Evolutionary conservation across 2,888 invertebrate genomes (phyloP).

Genomic region (Orthonychiurus folsomi): DNA sequence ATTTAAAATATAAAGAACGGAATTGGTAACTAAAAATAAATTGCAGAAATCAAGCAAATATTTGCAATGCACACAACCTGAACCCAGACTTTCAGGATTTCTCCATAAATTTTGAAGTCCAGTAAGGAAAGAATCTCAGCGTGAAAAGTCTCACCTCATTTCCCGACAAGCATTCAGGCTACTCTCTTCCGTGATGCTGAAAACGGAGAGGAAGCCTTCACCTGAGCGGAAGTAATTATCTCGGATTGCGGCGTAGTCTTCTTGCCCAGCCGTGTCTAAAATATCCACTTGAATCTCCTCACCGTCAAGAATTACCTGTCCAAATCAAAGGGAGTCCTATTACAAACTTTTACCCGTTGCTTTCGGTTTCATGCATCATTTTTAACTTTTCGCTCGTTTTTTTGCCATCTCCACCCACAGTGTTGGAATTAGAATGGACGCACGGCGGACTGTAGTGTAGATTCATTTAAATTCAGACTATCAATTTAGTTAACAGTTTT

Average conservation of each 20-base stretch:
- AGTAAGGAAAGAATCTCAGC: no score
- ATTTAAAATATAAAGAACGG: not conserved
- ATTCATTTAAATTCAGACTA: no score
- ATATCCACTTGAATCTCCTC: slow-evolving; percentile 37
- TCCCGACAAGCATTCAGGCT: slow-evolving; percentile 98
- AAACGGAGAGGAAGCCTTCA: slow-evolving; percentile 97
- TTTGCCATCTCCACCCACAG: no score
- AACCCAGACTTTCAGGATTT: no score
- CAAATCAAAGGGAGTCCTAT: slow-evolving; percentile 6
- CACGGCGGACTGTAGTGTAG: no score
- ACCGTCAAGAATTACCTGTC: slow-evolving; percentile 33
- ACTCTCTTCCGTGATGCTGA: slow-evolving; percentile 97
- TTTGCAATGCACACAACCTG: not conserved
- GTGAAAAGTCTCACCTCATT: slow-evolving; percentile 50
- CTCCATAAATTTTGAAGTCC: not conserved
- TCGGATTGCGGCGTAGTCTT: slow-evolving; percentile 45
- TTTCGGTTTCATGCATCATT: no score
- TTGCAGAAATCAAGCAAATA: not conserved
- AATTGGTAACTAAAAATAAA: no score
- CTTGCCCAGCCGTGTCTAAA: slow-evolving; percentile 34
- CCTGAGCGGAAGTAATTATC: slow-evolving; percentile 99
- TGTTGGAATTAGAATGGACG: no score
- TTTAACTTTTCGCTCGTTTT: no score
- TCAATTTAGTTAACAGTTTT: no score
- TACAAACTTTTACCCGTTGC: no score